A percentile compares a stretch with the other conserved stretches of the same genome.
These are phyloP conservation scores for Syritta pipiens DNA, from an alignment of 2,888 invertebrate species.

Conservation along the genomic window DNA sequence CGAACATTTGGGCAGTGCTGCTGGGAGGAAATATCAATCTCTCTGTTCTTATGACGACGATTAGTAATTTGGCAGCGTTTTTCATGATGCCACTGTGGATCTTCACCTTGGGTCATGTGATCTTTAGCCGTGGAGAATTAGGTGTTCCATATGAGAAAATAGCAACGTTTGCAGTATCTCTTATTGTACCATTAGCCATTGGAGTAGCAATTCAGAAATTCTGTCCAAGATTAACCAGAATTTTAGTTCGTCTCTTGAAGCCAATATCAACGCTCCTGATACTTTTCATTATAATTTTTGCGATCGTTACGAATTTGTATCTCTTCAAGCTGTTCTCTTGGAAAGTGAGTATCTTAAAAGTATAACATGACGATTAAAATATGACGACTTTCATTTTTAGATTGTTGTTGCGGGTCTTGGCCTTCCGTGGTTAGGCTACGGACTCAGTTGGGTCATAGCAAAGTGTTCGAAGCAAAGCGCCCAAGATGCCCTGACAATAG, in stretches of 20 bases:
- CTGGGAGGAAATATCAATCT: conserved; percentile 95
- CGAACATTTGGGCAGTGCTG: conserved; percentile 96
- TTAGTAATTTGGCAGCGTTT: conserved; percentile 92
- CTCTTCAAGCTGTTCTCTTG: conserved; percentile 93
- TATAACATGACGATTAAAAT: background rate
- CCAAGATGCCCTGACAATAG: conserved; percentile 90
- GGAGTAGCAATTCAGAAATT: conserved; percentile 85
- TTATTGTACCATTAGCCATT: conserved; percentile 87
- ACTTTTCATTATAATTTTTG: conserved; percentile 91
- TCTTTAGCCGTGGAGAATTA: conserved; percentile 86
- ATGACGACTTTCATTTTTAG: conserved; percentile 79
- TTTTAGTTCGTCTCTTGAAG: conserved; percentile 90
- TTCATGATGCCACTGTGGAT: conserved; percentile 96
- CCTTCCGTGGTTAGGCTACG: conserved; percentile 90
- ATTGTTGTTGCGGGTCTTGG: conserved; percentile 89
- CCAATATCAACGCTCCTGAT: conserved; percentile 90
- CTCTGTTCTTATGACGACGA: conserved; percentile 96
- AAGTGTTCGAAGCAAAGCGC: conserved; percentile 82
- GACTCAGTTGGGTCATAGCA: conserved; percentile 84
- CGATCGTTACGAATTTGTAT: conserved; percentile 92
- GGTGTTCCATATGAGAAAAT: conserved; percentile 89
- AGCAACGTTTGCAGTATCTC: conserved; percentile 85
- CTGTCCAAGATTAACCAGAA: conserved; percentile 84
- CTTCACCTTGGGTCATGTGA: conserved; percentile 89
- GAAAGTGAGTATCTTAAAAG: conserved; percentile 82